A percentile compares a stretch with the other conserved stretches of the same genome.
These are phyloP conservation scores for Caenorhabditis sp. DNA, from an alignment of 2,888 invertebrate species.

Conservation along the genomic window DNA sequence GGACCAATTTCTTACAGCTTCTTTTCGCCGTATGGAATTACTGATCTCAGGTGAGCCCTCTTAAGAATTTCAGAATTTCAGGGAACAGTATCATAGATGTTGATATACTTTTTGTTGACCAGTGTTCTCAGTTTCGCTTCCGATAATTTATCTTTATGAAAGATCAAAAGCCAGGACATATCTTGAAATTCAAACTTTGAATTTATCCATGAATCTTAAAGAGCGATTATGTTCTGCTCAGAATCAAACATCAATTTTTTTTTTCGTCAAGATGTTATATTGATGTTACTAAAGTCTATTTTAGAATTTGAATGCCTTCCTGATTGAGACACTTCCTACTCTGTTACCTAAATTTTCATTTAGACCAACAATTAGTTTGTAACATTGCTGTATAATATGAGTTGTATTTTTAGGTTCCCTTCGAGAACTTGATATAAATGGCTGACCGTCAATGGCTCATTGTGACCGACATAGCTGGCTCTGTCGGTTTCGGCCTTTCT, in stretches of 20 bases:
- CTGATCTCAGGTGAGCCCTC: neutral
- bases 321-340: slow-evolving; percentile 18
- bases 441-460: slow-evolving; percentile 22
- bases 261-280: slow-evolving; percentile 6
- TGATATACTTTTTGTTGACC: too few species aligned
- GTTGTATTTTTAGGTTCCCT: neutral
- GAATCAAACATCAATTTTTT: neutral
- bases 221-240: neutral
- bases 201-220: neutral
- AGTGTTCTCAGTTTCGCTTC: neutral
- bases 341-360: neutral
- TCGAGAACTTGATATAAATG: slow-evolving; percentile 1
- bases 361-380: slow-evolving; percentile 2
- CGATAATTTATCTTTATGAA: neutral
- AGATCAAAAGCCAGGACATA: neutral
- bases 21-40: neutral
- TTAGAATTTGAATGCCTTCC: neutral
- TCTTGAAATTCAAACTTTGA: neutral
- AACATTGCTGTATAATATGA: neutral
- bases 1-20: neutral
- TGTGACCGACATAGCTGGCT: slow-evolving; percentile 27
- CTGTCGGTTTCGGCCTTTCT: slow-evolving; percentile 5
- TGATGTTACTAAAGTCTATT: slow-evolving; percentile 2
- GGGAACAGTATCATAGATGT: neutral
- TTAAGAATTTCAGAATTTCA: neutral